These are phyloP conservation scores for Kryptolebias ocellatus DNA, from an alignment of 2,797 vertebrate genomes.

Conservation along the genomic window DNA sequence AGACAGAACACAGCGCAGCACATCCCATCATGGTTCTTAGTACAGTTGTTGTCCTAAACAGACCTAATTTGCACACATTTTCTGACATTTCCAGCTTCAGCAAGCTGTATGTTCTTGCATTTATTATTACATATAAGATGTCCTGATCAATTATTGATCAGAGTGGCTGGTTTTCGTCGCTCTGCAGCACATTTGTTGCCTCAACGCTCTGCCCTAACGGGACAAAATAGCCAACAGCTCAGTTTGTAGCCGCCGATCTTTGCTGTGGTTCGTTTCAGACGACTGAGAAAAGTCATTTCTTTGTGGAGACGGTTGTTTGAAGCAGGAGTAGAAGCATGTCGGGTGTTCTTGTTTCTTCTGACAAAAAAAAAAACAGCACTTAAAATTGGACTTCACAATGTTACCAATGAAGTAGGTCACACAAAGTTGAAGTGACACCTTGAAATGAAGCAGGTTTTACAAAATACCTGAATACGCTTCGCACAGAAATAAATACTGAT, in stretches of 20 bases:
- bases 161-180: slow-evolving; percentile 25
- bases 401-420: background rate
- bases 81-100: slow-evolving; percentile 17
- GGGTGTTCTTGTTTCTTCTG: slow-evolving; percentile 2
- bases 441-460: background rate
- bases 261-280: slow-evolving; percentile 18
- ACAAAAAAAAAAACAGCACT: background rate
- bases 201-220: slow-evolving; percentile 8
- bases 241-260: slow-evolving; percentile 1
- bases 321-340: background rate
- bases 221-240: slow-evolving; percentile 32
- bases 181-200: slow-evolving; percentile 44
- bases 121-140: slow-evolving; percentile 56
- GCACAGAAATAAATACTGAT: slow-evolving; percentile 45
- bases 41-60: slow-evolving; percentile 26
- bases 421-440: too few relatives aligned
- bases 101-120: slow-evolving; percentile 42
- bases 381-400: too few relatives aligned
- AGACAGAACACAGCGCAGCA: too few relatives aligned
- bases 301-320: too few relatives aligned
- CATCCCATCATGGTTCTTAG: too few relatives aligned
- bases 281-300: background rate
- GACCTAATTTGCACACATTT: slow-evolving; percentile 43
- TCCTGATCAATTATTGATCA: slow-evolving; percentile 69
- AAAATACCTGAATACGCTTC: background rate